phyloP scores from a whole-genome alignment of 2,797 vertebrate genomes.

The Margarornis squamiger region DNA sequence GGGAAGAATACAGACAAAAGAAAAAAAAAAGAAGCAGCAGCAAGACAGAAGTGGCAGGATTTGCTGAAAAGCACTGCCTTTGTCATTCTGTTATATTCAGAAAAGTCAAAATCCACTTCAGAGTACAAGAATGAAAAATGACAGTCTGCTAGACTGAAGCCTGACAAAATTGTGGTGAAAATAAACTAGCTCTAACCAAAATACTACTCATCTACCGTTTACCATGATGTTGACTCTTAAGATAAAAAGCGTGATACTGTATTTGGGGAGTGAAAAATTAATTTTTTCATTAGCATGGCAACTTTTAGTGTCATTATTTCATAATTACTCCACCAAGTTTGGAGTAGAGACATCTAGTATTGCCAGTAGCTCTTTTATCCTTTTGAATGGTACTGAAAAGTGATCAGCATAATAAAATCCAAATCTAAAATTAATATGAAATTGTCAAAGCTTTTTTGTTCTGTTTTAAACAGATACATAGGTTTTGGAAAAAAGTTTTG shows the following conservation, averaged over 20 bases:
- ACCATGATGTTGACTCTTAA: not conserved
- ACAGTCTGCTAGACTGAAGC: not conserved
- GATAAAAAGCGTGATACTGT: not conserved
- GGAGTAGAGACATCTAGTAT: not conserved
- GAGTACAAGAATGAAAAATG: not conserved
- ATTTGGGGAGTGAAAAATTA: not conserved
- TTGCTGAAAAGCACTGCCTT: not conserved
- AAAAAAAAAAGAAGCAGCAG: not conserved
- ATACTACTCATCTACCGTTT: not conserved
- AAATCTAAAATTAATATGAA: not conserved
- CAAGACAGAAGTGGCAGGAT: not conserved
- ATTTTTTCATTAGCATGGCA: not conserved
- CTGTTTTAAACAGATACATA: not conserved
- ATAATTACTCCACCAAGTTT: not conserved
- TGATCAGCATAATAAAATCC: not conserved
- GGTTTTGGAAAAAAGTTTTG: not conserved
- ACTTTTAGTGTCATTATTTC: slow-evolving; percentile 15
- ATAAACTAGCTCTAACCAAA: not conserved
- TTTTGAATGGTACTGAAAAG: not conserved
- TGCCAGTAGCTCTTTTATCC: not conserved
- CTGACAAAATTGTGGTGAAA: not conserved
- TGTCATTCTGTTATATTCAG: not conserved
- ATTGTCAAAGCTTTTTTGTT: not conserved
- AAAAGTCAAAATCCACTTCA: slow-evolving; percentile 8
- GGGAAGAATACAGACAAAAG: not conserved